Evolutionary conservation across 1,140 invertebrate genomes (phyloP).

Genomic region (Brachystomella parvula): DNA sequence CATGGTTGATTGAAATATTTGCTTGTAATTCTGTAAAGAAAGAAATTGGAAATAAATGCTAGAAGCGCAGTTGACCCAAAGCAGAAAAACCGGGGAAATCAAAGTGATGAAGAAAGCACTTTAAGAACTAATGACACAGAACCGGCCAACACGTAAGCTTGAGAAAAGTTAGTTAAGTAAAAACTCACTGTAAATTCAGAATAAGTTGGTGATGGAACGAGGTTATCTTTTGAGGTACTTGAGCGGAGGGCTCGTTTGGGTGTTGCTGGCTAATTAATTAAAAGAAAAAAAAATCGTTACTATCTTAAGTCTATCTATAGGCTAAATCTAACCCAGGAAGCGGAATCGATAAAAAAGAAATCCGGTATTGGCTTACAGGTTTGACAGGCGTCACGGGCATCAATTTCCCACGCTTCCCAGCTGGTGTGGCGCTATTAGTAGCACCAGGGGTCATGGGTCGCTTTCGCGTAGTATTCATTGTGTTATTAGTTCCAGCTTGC

Average conservation of each 20-base stretch:
- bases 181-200: conserved; percentile 9
- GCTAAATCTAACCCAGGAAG: no score
- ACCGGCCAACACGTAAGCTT: neutral
- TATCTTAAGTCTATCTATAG: no score
- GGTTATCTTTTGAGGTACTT: neutral
- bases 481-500: conserved; percentile 5
- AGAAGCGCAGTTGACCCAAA: no score
- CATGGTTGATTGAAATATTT: conserved; percentile 6
- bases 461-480: conserved; percentile 7
- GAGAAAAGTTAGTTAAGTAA: neutral
- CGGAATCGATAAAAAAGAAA: no score
- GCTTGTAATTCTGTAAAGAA: conserved; percentile 6
- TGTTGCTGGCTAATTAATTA: neutral
- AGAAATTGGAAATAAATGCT: neutral
- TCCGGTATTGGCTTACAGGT: neutral
- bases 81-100: neutral
- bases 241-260: neutral
- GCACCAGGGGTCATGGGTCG: neutral
- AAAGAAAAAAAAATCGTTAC: neutral
- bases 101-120: neutral
- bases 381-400: neutral
- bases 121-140: conserved; percentile 3
- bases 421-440: neutral
- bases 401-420: neutral
- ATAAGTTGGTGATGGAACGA: neutral